phyloP scores from a whole-genome alignment of 2,888 invertebrate genomes.

The Toxonevra muliebris region DNA sequence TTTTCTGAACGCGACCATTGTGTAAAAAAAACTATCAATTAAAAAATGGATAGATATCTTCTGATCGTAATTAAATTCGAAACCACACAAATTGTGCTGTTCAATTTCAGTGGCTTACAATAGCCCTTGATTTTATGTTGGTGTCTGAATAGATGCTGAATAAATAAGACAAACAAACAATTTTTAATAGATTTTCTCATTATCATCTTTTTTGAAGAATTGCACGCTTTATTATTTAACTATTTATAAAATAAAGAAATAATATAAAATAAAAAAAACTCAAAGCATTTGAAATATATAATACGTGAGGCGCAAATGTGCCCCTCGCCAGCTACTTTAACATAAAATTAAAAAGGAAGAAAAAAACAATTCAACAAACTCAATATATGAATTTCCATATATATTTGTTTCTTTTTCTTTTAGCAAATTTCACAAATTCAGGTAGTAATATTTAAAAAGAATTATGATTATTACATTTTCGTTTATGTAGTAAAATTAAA shows the following conservation, averaged over 20 bases:
- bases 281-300: constrained; percentile 25
- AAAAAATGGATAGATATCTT: too few species aligned
- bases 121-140: too few species aligned
- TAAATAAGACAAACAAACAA: not conserved
- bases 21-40: too few species aligned
- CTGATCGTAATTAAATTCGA: too few species aligned
- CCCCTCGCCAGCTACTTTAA: constrained; percentile 15
- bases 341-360: constrained; percentile 26
- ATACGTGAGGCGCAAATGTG: constrained; percentile 17
- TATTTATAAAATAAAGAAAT: constrained; percentile 27
- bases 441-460: too few species aligned
- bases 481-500: constrained; percentile 24
- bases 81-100: too few species aligned
- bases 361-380: constrained; percentile 33
- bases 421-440: too few species aligned
- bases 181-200: constrained; percentile 18
- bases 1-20: too few species aligned
- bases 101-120: too few species aligned
- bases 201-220: constrained; percentile 38
- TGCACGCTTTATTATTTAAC: constrained; percentile 35
- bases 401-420: not conserved
- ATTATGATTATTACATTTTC: not conserved
- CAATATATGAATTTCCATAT: constrained; percentile 8
- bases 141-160: too few species aligned
- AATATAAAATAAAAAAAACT: constrained; percentile 27